Percentiles rank a stretch among this genome's conserved stretches.
Conservation (phyloP, 2,113 vertebrate species). For the Cyphomyrus plagiostoma region DNA sequence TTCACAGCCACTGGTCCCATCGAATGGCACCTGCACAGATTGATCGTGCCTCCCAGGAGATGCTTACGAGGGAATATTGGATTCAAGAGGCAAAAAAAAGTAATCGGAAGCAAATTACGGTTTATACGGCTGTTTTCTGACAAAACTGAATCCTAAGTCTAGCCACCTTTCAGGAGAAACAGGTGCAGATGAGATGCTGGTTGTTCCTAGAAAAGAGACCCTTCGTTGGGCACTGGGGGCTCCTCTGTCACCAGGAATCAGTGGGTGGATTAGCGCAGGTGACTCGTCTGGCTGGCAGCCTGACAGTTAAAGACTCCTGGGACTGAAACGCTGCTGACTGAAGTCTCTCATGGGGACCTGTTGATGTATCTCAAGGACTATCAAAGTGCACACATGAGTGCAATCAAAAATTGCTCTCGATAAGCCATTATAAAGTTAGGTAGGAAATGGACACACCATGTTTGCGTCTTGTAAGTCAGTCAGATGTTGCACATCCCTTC, state of each 20-base stretch:
- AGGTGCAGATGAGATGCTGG: neutral
- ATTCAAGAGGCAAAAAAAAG: neutral
- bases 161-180: neutral
- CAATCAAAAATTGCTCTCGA: neutral
- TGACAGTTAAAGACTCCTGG: neutral
- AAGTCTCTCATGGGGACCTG: neutral
- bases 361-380: neutral
- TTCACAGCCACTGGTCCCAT: neutral
- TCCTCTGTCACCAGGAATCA: neutral
- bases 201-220: neutral
- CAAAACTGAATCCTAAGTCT: neutral
- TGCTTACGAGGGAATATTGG: neutral
- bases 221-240: neutral
- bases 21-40: neutral
- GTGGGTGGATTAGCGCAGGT: neutral
- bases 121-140: neutral
- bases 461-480: neutral
- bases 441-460: neutral
- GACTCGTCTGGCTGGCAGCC: neutral
- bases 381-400: neutral
- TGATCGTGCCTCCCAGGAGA: neutral
- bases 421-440: neutral
- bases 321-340: neutral
- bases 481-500: neutral
- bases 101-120: neutral